Percentiles rank a stretch among this genome's conserved stretches.
These are phyloP conservation scores for Bucco capensis DNA, from an alignment of 2,113 vertebrate species.

Conservation along the genomic window DNA sequence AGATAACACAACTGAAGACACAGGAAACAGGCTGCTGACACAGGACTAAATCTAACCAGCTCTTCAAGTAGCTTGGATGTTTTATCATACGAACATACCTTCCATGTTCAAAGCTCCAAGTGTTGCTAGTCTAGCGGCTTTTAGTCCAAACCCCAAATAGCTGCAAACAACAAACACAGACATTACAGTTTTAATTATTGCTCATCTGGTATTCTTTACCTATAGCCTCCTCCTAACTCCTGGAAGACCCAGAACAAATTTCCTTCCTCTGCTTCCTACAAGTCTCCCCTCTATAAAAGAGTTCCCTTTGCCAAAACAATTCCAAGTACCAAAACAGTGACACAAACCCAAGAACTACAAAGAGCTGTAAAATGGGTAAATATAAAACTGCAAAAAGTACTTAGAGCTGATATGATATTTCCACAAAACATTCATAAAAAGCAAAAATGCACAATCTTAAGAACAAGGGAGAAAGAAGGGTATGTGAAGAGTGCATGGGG, in stretches of 20 bases:
- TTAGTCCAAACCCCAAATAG: conserved; percentile 94
- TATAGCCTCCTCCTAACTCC: background rate
- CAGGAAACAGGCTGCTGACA: background rate
- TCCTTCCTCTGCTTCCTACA: background rate
- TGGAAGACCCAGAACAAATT: background rate
- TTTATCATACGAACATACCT: conserved; percentile 74
- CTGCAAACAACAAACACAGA: conserved; percentile 67
- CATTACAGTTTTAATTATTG: background rate
- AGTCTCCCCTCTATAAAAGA: background rate
- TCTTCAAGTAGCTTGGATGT: background rate
- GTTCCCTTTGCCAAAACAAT: background rate
- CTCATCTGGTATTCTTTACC: background rate
- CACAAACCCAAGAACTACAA: background rate
- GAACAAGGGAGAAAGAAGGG: background rate
- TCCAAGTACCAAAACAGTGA: background rate
- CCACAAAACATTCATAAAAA: background rate
- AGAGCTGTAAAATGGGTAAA: background rate
- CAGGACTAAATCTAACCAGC: background rate
- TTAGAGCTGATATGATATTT: background rate
- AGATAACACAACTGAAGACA: background rate
- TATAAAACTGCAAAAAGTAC: background rate
- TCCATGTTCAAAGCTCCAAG: conserved; percentile 87
- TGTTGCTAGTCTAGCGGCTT: conserved; percentile 87
- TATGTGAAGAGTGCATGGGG: background rate
- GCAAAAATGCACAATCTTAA: background rate